Percentiles rank a stretch among this genome's conserved stretches.
Conservation (phyloP, 1,140 invertebrate species). For the Metaphire vulgaris region DNA sequence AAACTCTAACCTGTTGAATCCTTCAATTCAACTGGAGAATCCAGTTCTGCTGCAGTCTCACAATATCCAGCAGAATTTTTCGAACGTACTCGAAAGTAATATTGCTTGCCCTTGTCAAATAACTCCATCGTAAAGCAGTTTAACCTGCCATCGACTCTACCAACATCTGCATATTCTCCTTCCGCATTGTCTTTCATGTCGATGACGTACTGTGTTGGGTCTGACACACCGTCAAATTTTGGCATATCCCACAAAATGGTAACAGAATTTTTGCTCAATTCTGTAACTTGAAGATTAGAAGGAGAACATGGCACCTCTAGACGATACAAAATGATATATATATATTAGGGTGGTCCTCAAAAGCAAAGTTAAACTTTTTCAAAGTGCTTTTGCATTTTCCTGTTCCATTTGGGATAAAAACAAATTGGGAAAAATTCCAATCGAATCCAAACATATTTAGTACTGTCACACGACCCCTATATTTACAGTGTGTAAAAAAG, state of each 20-base stretch:
- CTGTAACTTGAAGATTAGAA: constrained; percentile 81
- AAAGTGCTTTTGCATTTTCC: too few relatives aligned
- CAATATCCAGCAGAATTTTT: constrained; percentile 91
- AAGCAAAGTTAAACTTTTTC: too few relatives aligned
- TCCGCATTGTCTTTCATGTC: constrained; percentile 10
- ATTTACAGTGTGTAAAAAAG: too few relatives aligned
- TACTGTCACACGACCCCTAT: too few relatives aligned
- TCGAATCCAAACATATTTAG: not conserved
- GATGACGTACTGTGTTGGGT: constrained; percentile 67
- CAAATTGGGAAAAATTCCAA: too few relatives aligned
- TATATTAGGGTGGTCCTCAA: too few relatives aligned
- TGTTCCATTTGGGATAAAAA: too few relatives aligned
- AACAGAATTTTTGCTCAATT: constrained; percentile 85
- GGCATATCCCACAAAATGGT: constrained; percentile 89
- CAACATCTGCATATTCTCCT: constrained; percentile 5
- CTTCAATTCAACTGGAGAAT: not conserved
- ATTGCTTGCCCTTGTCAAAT: constrained; percentile 84
- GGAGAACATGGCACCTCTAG: constrained; percentile 69
- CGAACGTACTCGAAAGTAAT: constrained; percentile 92
- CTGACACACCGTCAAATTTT: constrained; percentile 80
- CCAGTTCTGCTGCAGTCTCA: constrained; percentile 62
- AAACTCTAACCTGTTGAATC: not conserved
- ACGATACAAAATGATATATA: not conserved
- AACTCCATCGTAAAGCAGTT: constrained; percentile 7
- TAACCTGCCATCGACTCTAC: constrained; percentile 16